Conservation (phyloP, 2,888 invertebrate genomes). For the Limnephilus marmoratus region DNA sequence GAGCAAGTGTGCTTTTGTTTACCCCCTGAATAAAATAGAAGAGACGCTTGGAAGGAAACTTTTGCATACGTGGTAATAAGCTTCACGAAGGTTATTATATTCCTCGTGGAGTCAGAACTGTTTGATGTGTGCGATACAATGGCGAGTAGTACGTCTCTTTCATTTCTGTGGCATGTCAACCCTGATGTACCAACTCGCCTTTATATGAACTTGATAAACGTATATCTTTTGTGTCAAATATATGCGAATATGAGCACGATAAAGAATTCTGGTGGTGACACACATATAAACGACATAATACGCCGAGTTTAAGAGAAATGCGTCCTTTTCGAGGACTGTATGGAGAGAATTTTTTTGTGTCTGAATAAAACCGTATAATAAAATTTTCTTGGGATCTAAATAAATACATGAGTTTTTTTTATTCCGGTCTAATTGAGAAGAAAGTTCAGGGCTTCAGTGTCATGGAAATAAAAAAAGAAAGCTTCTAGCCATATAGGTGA, state of each 20-base stretch:
- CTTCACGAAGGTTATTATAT: neutral
- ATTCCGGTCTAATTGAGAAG: too few species aligned
- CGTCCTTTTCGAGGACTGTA: neutral
- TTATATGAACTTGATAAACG: constrained; percentile 33
- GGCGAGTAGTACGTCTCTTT: neutral
- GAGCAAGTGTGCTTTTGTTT: neutral
- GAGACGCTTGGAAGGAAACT: neutral
- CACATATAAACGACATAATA: neutral
- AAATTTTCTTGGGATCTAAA: neutral
- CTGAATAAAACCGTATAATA: neutral
- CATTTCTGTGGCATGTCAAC: neutral
- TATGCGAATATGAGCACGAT: neutral
- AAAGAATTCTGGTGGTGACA: neutral
- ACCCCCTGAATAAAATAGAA: neutral
- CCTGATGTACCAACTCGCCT: neutral
- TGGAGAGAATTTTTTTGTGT: neutral
- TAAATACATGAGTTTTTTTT: neutral
- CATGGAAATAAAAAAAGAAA: too few species aligned
- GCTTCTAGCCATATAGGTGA: too few species aligned
- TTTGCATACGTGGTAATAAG: neutral
- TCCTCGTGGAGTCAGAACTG: neutral
- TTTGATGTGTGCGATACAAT: constrained; percentile 11
- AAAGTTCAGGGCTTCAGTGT: too few species aligned
- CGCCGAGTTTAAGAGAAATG: neutral
- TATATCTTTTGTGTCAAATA: neutral